phyloP scores from a whole-genome alignment of 2,888 invertebrate genomes.

The Sinhomidia bicolor region DNA sequence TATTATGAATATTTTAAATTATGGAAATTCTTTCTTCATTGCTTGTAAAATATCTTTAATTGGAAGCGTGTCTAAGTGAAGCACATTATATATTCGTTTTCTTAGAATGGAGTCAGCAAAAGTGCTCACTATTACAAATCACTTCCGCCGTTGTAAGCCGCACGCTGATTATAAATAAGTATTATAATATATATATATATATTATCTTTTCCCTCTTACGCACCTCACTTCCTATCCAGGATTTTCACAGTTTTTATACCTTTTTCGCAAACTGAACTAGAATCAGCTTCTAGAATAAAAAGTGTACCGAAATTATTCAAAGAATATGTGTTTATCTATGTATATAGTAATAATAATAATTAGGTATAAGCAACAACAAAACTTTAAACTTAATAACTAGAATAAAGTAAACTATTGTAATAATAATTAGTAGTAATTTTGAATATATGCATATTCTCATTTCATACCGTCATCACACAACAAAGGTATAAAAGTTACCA shows the following conservation, averaged over 20 bases:
- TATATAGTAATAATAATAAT: too few relatives aligned
- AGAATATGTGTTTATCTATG: too few relatives aligned
- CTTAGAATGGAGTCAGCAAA: background rate
- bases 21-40: constrained; percentile 8
- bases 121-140: constrained; percentile 25
- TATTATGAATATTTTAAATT: background rate
- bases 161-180: background rate
- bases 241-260: background rate
- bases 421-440: too few relatives aligned
- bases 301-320: too few relatives aligned
- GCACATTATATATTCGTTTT: background rate
- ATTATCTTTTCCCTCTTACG: background rate
- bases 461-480: constrained; percentile 53
- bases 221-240: constrained; percentile 7
- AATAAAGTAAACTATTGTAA: too few relatives aligned
- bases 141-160: too few relatives aligned
- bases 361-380: too few relatives aligned
- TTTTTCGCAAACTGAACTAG: too few relatives aligned
- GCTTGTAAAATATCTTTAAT: background rate
- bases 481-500: constrained; percentile 56
- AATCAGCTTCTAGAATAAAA: too few relatives aligned
- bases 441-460: too few relatives aligned
- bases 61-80: constrained; percentile 52
- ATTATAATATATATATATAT: too few relatives aligned
- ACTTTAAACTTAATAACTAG: too few relatives aligned